phyloP scores from a whole-genome alignment of 2,888 invertebrate species.

The Gymnocheta viridis region DNA sequence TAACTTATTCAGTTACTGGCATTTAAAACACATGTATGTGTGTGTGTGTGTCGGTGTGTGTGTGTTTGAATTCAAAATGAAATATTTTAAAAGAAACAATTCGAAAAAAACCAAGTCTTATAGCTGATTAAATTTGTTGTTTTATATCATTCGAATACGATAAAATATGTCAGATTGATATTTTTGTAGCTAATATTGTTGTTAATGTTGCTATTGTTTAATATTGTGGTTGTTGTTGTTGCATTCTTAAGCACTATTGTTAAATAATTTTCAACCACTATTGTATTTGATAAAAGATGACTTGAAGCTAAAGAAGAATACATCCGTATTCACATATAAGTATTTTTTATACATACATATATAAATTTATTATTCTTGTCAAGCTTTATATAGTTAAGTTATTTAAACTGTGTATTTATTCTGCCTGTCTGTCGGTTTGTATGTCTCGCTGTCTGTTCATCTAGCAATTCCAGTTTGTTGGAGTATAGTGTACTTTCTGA shows the following conservation, averaged over 20 bases:
- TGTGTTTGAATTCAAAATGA: constrained; percentile 8
- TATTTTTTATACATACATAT: constrained; percentile 4
- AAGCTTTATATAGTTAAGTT: constrained; percentile 53
- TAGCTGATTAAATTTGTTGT: constrained; percentile 21
- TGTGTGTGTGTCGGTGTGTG: not conserved
- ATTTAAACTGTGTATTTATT: constrained; percentile 44
- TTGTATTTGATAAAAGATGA: constrained; percentile 12
- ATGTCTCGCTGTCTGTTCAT: not conserved
- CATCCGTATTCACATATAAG: not conserved
- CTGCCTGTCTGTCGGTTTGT: not conserved
- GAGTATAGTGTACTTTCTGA: not conserved
- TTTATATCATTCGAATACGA: constrained; percentile 13
- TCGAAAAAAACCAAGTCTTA: not conserved
- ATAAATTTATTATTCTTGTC: constrained; percentile 59
- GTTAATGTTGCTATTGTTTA: constrained; percentile 7
- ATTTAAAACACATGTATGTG: constrained; percentile 36
- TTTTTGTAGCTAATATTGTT: constrained; percentile 9
- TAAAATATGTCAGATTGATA: constrained; percentile 22
- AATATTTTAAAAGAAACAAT: constrained; percentile 14
- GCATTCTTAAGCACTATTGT: constrained; percentile 3
- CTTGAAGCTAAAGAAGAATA: not conserved
- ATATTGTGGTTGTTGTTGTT: not conserved
- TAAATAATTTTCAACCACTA: constrained; percentile 12
- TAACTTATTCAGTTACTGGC: not conserved
- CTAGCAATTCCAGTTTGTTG: constrained; percentile 34